Evolutionary conservation across 1,140 invertebrate genomes (phyloP).

Genomic region (Delia radicum): DNA sequence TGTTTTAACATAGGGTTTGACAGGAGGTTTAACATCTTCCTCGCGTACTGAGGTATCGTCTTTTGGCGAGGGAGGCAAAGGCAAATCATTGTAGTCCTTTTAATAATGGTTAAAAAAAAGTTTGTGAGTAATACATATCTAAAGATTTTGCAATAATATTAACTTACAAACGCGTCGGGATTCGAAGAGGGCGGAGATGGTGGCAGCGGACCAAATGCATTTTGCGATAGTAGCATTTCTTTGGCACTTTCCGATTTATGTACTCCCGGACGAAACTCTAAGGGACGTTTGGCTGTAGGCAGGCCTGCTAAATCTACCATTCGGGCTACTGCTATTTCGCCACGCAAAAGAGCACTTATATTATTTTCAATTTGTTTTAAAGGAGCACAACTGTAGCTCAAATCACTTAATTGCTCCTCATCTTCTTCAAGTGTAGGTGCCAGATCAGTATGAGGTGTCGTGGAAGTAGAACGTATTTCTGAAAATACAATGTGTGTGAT

Average conservation of each 20-base stretch:
- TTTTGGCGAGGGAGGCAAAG: slow-evolving; percentile 71
- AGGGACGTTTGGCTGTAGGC: slow-evolving; percentile 39
- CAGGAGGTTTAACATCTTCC: slow-evolving; percentile 68
- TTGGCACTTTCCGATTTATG: slow-evolving; percentile 70
- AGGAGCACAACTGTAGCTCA: slow-evolving; percentile 49
- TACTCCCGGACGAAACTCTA: slow-evolving; percentile 59
- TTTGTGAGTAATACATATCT: neutral
- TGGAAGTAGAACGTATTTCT: slow-evolving; percentile 42
- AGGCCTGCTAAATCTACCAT: slow-evolving; percentile 25
- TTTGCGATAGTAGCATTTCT: slow-evolving; percentile 63
- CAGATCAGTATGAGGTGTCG: slow-evolving; percentile 57
- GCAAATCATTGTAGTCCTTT: slow-evolving; percentile 63
- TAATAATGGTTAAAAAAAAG: neutral
- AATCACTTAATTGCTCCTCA: slow-evolving; percentile 62
- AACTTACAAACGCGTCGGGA: slow-evolving; percentile 43
- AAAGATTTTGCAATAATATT: neutral
- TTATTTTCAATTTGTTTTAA: slow-evolving; percentile 66
- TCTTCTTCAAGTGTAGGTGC: slow-evolving; percentile 65
- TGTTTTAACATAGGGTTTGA: slow-evolving; percentile 32
- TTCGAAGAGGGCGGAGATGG: slow-evolving; percentile 52
- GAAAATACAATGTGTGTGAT: no score
- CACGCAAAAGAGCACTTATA: slow-evolving; percentile 63
- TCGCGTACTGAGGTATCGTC: slow-evolving; percentile 48
- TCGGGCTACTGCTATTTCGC: slow-evolving; percentile 56
- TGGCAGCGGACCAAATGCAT: slow-evolving; percentile 51